Evolutionary conservation across 2,797 vertebrate species (phyloP), one percentile per base, ranked within the genome.

Genomic region (Sebastolobus altivelis): DNA sequence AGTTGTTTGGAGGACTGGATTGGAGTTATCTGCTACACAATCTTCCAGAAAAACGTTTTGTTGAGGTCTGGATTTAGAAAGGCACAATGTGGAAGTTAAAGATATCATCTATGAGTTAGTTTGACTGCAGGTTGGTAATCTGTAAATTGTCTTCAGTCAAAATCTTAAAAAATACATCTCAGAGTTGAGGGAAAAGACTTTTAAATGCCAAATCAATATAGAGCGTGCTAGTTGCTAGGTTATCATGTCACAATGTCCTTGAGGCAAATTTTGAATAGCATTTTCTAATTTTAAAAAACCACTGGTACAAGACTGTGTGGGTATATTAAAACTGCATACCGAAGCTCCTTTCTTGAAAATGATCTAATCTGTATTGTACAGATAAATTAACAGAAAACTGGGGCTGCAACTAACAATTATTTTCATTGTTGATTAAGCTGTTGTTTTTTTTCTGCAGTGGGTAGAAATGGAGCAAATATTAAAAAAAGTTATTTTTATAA

Each of bases 1-100:
- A 76, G 61, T 69, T 72, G 52, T 56, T 87, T 75, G 11, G 6
- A 76, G 31, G 61, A 35, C 18, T 82, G 37, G 72, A 75, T 65
- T 55, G 4, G 25, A 65, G 35, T 70, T 70, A 69, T 80, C 58
- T 82, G 77, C 87, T 14, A 60, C 46, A 59, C 72, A 82, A 29
- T 76, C 81, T 84, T 84, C 70, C 70, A 83, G 16, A 14, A 46
- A 31, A 25, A 4, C 1, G 6, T 46, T 60, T 71, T 59, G 25
- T 71, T 59, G 25, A 43, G 37, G n/a, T 71, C 80, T 87, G 71
- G 79, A 85, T 90, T 90, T 90, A 66, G 16, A 81, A 77, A 71
- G 84, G 85, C 72, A 87, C 79, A 86, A 81, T 81, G 75, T 81
- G 75, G 80, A 72, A 11, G 27, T 65, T 66, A 56, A 73, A 61